Conservation (phyloP, 2,888 invertebrate genomes). For the Chrysolina americana region DNA sequence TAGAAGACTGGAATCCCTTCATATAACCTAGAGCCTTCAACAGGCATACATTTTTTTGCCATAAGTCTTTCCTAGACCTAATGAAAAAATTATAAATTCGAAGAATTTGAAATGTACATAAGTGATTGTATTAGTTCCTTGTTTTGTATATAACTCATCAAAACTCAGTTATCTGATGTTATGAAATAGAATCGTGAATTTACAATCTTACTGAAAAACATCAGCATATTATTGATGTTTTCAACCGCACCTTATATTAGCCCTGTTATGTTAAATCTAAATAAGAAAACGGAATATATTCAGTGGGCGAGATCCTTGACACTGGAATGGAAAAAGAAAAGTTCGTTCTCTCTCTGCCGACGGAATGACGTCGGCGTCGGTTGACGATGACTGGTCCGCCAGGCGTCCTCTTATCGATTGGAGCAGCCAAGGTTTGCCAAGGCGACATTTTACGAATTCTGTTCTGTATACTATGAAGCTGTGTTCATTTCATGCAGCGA, state of each 20-base stretch:
- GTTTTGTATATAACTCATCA: too few relatives aligned
- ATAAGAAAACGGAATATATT: neutral
- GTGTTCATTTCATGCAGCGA: neutral
- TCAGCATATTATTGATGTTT: neutral
- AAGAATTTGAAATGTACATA: too few relatives aligned
- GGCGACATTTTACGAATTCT: slow-evolving; percentile 24
- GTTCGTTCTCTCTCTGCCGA: slow-evolving; percentile 15
- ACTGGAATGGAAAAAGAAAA: slow-evolving; percentile 23
- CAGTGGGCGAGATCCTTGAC: slow-evolving; percentile 14
- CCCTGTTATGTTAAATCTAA: neutral
- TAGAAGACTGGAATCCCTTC: too few relatives aligned
- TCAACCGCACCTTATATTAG: neutral
- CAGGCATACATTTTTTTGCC: too few relatives aligned
- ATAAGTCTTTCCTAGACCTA: too few relatives aligned
- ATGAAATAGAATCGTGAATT: too few relatives aligned
- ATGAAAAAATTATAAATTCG: too few relatives aligned
- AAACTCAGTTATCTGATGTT: too few relatives aligned
- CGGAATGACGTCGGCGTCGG: slow-evolving; percentile 30
- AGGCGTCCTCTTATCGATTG: slow-evolving; percentile 35
- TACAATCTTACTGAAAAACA: too few relatives aligned
- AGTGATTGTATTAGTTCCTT: too few relatives aligned
- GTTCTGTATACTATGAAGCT: slow-evolving; percentile 18
- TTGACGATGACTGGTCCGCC: slow-evolving; percentile 19
- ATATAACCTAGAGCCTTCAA: too few relatives aligned
- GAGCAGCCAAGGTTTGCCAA: slow-evolving; percentile 14